Percentiles rank a stretch among this genome's conserved stretches.
phyloP scores from a whole-genome alignment of 1,140 invertebrate genomes.

The Lepidurus packardi region DNA sequence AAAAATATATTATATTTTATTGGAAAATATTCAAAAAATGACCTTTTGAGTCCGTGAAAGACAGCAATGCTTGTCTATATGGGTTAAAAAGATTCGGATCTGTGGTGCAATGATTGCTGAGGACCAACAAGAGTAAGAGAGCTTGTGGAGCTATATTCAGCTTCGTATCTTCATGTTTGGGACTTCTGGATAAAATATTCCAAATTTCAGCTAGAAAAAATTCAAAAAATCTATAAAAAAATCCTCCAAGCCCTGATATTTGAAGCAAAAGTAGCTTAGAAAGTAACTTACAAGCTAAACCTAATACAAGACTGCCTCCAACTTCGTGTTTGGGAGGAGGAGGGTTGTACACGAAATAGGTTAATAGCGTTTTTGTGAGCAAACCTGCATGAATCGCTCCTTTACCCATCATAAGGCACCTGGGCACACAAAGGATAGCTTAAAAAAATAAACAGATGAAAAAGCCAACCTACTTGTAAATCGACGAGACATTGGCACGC shows the following conservation, averaged over 20 bases:
- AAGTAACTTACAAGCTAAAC: constrained; percentile 61
- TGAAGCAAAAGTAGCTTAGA: constrained; percentile 38
- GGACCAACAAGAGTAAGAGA: constrained; percentile 73
- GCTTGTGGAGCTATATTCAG: constrained; percentile 80
- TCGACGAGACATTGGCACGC: constrained; percentile 56
- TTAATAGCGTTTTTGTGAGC: constrained; percentile 67
- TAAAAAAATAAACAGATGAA: constrained; percentile 41
- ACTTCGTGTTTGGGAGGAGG: constrained; percentile 60
- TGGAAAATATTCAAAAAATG: constrained; percentile 32
- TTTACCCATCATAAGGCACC: constrained; percentile 66
- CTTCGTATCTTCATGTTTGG: constrained; percentile 47
- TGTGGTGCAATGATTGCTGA: constrained; percentile 85
- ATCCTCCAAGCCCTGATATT: not conserved
- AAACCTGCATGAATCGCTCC: constrained; percentile 64
- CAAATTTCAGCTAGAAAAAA: constrained; percentile 67
- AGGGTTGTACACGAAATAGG: constrained; percentile 67
- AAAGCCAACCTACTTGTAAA: constrained; percentile 52
- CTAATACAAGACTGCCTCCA: constrained; percentile 74
- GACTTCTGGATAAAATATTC: constrained; percentile 62
- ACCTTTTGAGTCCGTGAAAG: constrained; percentile 65
- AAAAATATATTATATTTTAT: constrained; percentile 30
- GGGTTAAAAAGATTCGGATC: constrained; percentile 58
- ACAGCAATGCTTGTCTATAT: constrained; percentile 76
- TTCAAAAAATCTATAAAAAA: not conserved
- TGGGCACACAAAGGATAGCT: constrained; percentile 39